Percentiles rank a stretch among this genome's conserved stretches.
These are phyloP conservation scores for silkworm (Bombyx mori) DNA, from an alignment of 1,140 invertebrate species.

Conservation along the genomic window DNA sequence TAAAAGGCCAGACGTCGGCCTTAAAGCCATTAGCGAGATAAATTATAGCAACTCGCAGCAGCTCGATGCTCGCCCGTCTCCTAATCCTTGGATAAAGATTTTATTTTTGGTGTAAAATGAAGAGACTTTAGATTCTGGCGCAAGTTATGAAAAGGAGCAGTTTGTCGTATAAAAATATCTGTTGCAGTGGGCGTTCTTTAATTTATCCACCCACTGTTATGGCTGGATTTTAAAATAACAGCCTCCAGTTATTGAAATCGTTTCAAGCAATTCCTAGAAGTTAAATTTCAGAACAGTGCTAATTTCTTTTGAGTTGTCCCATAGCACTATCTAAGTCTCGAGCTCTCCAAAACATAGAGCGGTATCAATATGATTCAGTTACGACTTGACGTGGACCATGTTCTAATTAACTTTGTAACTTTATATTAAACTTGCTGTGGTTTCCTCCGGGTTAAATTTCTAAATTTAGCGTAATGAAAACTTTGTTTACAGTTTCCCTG, in stretches of 20 bases:
- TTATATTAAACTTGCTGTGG: constrained; percentile 12
- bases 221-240: too few relatives aligned
- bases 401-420: constrained; percentile 24
- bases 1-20: constrained; percentile 43
- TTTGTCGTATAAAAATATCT: too few relatives aligned
- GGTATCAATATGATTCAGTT: constrained; percentile 38
- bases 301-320: too few relatives aligned
- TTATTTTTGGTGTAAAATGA: constrained; percentile 51
- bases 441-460: constrained; percentile 5
- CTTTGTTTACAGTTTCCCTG: neutral
- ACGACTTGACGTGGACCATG: constrained; percentile 22
- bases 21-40: constrained; percentile 48
- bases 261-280: too few relatives aligned
- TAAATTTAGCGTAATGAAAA: constrained; percentile 5
- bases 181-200: too few relatives aligned
- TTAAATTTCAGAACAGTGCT: too few relatives aligned
- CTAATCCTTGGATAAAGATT: constrained; percentile 47
- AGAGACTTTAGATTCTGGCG: constrained; percentile 18
- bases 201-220: too few relatives aligned
- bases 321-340: neutral
- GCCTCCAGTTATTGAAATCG: too few relatives aligned
- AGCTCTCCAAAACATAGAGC: constrained; percentile 20
- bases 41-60: constrained; percentile 27
- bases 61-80: constrained; percentile 16
- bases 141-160: too few relatives aligned